Evolutionary conservation across 23 tunicate genomes (phyloP).

Genomic region (Ciona savignyi): DNA sequence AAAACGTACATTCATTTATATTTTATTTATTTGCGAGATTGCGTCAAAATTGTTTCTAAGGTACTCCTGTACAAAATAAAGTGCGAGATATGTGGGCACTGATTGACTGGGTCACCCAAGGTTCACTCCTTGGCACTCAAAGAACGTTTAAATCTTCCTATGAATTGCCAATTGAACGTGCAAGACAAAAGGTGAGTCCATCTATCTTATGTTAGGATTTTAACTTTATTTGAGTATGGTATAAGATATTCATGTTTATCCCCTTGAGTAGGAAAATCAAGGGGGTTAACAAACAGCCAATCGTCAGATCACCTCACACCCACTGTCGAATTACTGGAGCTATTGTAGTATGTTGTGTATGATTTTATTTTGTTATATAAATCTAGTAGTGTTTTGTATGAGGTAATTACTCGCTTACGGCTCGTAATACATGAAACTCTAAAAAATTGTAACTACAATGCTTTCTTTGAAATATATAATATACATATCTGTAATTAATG

Average conservation of each 20-base stretch:
- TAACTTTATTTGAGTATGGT: too few species aligned
- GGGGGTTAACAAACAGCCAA: too few species aligned
- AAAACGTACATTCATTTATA: too few species aligned
- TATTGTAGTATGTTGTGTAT: too few species aligned
- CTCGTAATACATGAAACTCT: too few species aligned
- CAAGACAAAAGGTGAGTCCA: constrained; percentile 60
- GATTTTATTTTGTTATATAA: background rate
- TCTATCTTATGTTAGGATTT: background rate
- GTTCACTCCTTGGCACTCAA: constrained; percentile 72
- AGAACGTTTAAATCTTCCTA: constrained; percentile 62
- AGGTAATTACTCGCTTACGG: too few species aligned
- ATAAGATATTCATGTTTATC: background rate
- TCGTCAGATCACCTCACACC: too few species aligned
- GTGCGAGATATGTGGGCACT: constrained; percentile 87
- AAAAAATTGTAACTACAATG: too few species aligned
- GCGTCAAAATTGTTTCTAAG: constrained; percentile 20
- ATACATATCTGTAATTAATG: too few species aligned
- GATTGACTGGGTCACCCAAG: constrained; percentile 76
- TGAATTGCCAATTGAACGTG: constrained; percentile 67
- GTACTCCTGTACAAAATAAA: constrained; percentile 92
- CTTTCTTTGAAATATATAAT: too few species aligned
- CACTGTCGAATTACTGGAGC: too few species aligned
- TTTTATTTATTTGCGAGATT: background rate
- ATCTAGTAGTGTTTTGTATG: background rate
- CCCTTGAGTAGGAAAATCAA: too few species aligned